Evolutionary conservation across 2,113 vertebrate species (phyloP).

Genomic region (Oxygymnocypris stewartii): DNA sequence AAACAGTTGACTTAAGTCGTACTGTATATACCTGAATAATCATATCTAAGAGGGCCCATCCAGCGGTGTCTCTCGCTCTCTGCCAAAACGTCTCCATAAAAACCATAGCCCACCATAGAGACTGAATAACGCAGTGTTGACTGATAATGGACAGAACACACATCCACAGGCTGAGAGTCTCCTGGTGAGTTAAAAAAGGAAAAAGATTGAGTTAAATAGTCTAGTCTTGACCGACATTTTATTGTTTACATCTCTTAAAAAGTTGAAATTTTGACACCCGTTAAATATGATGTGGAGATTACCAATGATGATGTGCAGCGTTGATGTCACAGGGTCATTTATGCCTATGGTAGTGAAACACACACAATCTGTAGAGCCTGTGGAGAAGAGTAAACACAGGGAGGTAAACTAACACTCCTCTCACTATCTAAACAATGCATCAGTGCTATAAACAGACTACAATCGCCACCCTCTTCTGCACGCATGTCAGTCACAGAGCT

Average conservation of each 20-base stretch:
- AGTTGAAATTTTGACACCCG: not conserved
- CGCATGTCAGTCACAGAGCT: not conserved
- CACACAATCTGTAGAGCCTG: conserved; percentile 82
- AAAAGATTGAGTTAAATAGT: not conserved
- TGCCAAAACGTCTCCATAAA: conserved; percentile 80
- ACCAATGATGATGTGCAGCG: conserved; percentile 81
- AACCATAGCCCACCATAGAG: conserved; percentile 82
- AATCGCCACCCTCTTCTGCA: not conserved
- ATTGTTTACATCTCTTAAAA: not conserved
- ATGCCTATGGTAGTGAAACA: conserved; percentile 81
- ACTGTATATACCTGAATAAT: conserved; percentile 72
- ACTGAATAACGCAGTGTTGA: conserved; percentile 74
- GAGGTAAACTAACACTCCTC: not conserved
- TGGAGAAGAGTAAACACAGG: not conserved
- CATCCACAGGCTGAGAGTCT: conserved; percentile 84
- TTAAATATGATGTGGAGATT: conserved; percentile 34
- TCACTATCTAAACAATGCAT: not conserved
- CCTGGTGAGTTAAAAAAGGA: conserved; percentile 63
- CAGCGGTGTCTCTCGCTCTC: conserved; percentile 81
- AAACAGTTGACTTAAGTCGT: not conserved
- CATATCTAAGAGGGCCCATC: conserved; percentile 83
- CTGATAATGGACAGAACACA: conserved; percentile 77
- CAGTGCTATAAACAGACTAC: conserved; percentile 10
- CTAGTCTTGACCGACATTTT: not conserved
- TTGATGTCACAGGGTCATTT: conserved; percentile 77